phyloP scores from a whole-genome alignment of 1,140 invertebrate species.

The Orchestia grillus region DNA sequence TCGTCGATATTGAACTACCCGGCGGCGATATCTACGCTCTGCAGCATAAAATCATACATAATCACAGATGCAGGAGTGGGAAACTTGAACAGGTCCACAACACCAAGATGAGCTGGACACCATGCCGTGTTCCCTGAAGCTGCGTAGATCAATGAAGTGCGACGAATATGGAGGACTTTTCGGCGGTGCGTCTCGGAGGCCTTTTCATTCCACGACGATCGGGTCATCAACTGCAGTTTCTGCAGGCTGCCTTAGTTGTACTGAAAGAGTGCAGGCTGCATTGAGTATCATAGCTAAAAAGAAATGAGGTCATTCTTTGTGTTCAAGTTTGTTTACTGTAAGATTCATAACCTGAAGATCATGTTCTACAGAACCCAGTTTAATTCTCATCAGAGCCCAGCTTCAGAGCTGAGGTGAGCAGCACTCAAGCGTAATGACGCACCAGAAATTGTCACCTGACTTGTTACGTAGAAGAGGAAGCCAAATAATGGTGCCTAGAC shows the following conservation, averaged over 20 bases:
- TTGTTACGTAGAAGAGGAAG: no score
- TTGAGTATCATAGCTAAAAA: no score
- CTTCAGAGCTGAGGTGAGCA: not conserved
- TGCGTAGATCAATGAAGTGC: not conserved
- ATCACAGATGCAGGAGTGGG: not conserved
- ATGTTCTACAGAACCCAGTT: not conserved
- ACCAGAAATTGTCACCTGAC: no score
- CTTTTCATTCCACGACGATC: conserved; percentile 3
- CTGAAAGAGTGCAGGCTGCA: not conserved
- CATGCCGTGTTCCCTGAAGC: not conserved
- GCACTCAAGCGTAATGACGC: no score
- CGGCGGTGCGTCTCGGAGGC: not conserved
- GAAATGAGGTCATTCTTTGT: not conserved
- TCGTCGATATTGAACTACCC: no score
- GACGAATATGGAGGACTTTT: not conserved
- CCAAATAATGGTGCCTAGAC: no score
- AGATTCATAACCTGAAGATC: not conserved
- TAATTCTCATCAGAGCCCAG: not conserved
- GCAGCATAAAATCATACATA: not conserved
- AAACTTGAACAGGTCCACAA: not conserved
- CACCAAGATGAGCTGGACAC: not conserved
- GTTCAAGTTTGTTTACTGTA: not conserved
- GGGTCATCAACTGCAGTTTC: not conserved
- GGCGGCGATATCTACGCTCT: no score
- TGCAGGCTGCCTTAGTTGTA: conserved; percentile 6